A percentile compares a stretch with the other conserved stretches of the same genome.
These are phyloP conservation scores for Taenioides sp. DNA, from an alignment of 2,797 vertebrate genomes.

Conservation along the genomic window DNA sequence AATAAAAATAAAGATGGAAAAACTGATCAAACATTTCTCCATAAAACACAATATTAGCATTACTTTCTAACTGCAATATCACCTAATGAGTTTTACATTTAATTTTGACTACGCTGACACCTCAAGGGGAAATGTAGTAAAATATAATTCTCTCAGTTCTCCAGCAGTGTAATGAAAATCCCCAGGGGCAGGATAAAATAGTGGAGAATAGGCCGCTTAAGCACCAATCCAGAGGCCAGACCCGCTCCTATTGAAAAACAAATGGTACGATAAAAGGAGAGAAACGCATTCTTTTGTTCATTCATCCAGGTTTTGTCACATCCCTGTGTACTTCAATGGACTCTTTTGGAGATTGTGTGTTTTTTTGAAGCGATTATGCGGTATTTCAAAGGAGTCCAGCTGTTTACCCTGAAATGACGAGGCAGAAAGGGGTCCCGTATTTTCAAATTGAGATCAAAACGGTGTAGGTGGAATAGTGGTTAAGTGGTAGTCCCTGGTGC, in stretches of 20 bases:
- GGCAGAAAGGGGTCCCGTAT: slow-evolving; percentile 5
- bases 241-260: slow-evolving; percentile 39
- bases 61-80: not conserved
- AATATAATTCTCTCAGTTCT: not conserved
- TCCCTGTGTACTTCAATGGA: slow-evolving; percentile 19
- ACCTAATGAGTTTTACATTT: not conserved
- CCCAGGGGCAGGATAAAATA: slow-evolving; percentile 6
- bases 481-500: not conserved
- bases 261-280: slow-evolving; percentile 24
- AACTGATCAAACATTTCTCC: too few species aligned
- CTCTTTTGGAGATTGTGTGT: slow-evolving; percentile 17
- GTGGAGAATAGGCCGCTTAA: slow-evolving; percentile 8
- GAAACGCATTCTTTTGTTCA: slow-evolving; percentile 22
- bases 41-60: too few species aligned
- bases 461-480: not conserved
- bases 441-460: slow-evolving; percentile 11
- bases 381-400: slow-evolving; percentile 28
- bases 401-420: slow-evolving; percentile 15
- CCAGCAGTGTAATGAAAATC: slow-evolving; percentile 17
- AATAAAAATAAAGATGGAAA: too few species aligned
- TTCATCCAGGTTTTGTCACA: slow-evolving; percentile 22
- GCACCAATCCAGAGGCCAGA: slow-evolving; percentile 15
- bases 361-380: slow-evolving; percentile 21
- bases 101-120: slow-evolving; percentile 2
- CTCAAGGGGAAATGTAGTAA: slow-evolving; percentile 29